These are phyloP conservation scores for fruit fly (Drosophila melanogaster) DNA, from an alignment of 1,140 invertebrate genomes.

Conservation along the genomic window Release_6_plus_ISO1_MT NT_033779.5:10553001-10553500, in stretches of 20 bases:
- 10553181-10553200: background rate
- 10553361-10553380: slow-evolving; percentile 55
- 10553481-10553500: slow-evolving; percentile 59
- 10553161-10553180: slow-evolving; percentile 2
- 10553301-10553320: slow-evolving; percentile 60
- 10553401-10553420: slow-evolving; percentile 66
- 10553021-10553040: slow-evolving; percentile 28
- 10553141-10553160: slow-evolving; percentile 11
- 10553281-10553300: slow-evolving; percentile 77
- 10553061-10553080: slow-evolving; percentile 59
- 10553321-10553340: slow-evolving; percentile 17
- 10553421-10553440: slow-evolving; percentile 65
- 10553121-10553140: slow-evolving; percentile 61
- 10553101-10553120: slow-evolving; percentile 4
- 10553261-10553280: slow-evolving; percentile 38
- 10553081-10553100: slow-evolving; percentile 2
- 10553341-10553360: slow-evolving; percentile 65
- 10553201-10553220: slow-evolving; percentile 19
- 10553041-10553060: slow-evolving; percentile 38
- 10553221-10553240: slow-evolving; percentile 11
- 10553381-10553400: slow-evolving; percentile 9
- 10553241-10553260: slow-evolving; percentile 9
- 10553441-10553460: slow-evolving; percentile 30
- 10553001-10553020: slow-evolving; percentile 15
- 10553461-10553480: slow-evolving; percentile 34